Evolutionary conservation across 2,797 vertebrate species (phyloP).

Genomic region (Syndactyla subalaris): DNA sequence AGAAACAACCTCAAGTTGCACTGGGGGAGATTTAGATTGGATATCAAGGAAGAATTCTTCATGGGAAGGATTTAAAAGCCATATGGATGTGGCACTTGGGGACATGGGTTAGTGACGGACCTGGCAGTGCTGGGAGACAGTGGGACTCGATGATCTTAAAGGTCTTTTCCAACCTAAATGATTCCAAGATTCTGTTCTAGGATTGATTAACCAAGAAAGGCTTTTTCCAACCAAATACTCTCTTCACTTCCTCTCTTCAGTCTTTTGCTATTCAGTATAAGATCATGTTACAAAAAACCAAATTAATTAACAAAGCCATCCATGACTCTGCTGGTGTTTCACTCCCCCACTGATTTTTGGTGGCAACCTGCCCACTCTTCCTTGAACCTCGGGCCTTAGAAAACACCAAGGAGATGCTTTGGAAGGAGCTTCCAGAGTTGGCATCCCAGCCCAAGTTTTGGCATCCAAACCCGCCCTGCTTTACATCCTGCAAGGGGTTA

Average conservation of each 20-base stretch:
- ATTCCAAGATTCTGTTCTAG: background rate
- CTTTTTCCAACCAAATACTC: background rate
- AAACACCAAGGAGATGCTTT: background rate
- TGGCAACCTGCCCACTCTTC: background rate
- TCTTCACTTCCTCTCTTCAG: background rate
- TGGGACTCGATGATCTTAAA: background rate
- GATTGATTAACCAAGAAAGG: background rate
- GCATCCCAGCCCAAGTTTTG: background rate
- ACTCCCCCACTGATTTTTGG: background rate
- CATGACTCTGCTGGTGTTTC: background rate
- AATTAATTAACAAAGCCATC: background rate
- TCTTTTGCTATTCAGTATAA: background rate
- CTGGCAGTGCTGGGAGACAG: background rate
- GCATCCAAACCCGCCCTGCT: background rate
- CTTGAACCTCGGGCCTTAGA: background rate
- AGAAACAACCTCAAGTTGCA: background rate
- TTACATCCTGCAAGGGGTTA: background rate
- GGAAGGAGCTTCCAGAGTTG: background rate
- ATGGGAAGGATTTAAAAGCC: background rate
- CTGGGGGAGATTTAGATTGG: background rate
- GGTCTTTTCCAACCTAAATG: background rate
- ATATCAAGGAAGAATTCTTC: background rate
- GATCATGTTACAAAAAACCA: background rate
- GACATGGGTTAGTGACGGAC: background rate
- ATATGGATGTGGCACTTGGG: background rate